Evolutionary conservation across 2,113 vertebrate genomes (phyloP).

Genomic region (Sinosuthora webbiana): DNA sequence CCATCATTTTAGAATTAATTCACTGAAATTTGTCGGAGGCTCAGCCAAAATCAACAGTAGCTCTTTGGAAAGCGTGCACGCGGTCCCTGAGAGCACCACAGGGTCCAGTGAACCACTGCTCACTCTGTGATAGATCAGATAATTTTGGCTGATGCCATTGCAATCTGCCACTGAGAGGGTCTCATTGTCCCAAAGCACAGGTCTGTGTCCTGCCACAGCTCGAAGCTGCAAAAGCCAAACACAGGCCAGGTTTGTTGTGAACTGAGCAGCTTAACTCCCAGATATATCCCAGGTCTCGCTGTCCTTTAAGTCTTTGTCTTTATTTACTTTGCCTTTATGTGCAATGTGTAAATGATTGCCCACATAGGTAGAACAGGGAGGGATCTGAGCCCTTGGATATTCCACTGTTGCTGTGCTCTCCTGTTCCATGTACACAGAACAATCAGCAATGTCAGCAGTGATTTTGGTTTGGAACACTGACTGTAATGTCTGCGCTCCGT

Average conservation of each 20-base stretch:
- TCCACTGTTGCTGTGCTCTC: not conserved
- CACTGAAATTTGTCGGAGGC: not conserved
- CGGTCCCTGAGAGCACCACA: not conserved
- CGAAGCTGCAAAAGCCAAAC: not conserved
- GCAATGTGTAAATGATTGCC: not conserved
- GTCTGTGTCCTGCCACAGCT: not conserved
- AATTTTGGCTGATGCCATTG: slow-evolving; percentile 30
- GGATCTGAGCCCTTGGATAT: not conserved
- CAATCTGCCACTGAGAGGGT: slow-evolving; percentile 14
- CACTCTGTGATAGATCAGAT: not conserved
- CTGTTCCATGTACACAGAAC: not conserved
- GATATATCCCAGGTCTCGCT: not conserved
- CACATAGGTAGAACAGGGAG: not conserved
- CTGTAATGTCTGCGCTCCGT: not conserved
- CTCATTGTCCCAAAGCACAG: slow-evolving; percentile 16
- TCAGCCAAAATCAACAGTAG: not conserved
- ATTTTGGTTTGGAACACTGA: not conserved
- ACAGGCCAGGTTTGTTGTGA: not conserved
- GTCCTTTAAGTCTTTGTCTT: not conserved
- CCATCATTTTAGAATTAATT: not conserved
- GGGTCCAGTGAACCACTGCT: slow-evolving; percentile 2
- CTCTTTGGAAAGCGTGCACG: not conserved
- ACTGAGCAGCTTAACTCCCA: not conserved
- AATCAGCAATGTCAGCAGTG: not conserved
- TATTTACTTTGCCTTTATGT: not conserved